Evolutionary conservation across 2,113 vertebrate genomes (phyloP).

Genomic region (Alethe diademata): DNA sequence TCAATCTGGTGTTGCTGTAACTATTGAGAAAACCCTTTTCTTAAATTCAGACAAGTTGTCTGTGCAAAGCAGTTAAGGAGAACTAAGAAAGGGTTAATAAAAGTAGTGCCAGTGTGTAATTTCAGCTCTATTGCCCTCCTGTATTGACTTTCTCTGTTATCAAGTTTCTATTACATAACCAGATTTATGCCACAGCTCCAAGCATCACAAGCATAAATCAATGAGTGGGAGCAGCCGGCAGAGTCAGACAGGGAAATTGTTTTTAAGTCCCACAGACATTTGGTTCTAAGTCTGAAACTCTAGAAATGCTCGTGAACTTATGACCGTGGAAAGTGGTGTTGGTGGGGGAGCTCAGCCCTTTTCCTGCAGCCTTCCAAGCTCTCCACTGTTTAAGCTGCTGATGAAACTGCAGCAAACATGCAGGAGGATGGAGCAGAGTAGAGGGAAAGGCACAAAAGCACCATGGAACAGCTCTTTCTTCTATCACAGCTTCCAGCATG

Average conservation of each 20-base stretch:
- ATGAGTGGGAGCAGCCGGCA: neutral
- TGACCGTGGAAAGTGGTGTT: neutral
- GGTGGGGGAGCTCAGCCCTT: neutral
- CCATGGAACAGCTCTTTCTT: neutral
- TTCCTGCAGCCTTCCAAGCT: neutral
- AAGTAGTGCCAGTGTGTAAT: constrained; percentile 36
- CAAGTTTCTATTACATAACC: constrained; percentile 55
- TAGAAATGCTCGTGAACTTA: neutral
- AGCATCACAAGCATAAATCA: constrained; percentile 41
- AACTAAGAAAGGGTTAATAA: constrained; percentile 21
- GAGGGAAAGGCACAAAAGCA: neutral
- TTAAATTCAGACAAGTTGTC: neutral
- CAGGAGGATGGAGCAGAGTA: neutral
- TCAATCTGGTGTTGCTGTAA: neutral
- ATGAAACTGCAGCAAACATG: rapidly evolving
- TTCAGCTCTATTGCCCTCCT: constrained; percentile 19
- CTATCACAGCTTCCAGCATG: neutral
- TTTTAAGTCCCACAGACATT: neutral
- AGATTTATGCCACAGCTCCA: constrained; percentile 22
- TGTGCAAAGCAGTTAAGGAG: neutral
- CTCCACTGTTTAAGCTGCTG: neutral
- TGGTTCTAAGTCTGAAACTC: neutral
- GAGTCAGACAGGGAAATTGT: constrained; percentile 18
- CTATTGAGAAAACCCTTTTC: neutral
- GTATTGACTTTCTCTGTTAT: constrained; percentile 45